Evolutionary conservation across 2,888 invertebrate genomes (phyloP).

Genomic region (Zootermopsis nevadensis): DNA sequence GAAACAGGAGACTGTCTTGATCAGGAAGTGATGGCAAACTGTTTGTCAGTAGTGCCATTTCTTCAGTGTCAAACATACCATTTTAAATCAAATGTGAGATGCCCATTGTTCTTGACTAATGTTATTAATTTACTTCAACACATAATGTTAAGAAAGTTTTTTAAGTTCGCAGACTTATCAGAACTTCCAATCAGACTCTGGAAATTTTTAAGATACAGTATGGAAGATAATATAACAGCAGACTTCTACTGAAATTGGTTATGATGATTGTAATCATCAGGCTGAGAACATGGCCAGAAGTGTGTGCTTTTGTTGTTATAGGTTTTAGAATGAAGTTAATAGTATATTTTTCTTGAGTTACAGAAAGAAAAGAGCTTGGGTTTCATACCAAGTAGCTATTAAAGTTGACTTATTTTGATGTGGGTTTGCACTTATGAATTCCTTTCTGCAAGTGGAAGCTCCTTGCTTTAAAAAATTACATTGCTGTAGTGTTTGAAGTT

Average conservation of each 20-base stretch:
- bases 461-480: too few species aligned
- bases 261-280: too few species aligned
- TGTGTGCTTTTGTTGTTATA: too few species aligned
- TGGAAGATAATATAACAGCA: not conserved
- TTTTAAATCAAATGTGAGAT: not conserved
- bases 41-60: not conserved
- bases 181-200: not conserved
- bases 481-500: too few species aligned
- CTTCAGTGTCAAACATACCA: not conserved
- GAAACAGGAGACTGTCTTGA: not conserved
- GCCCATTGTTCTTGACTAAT: not conserved
- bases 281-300: too few species aligned
- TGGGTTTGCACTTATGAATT: too few species aligned
- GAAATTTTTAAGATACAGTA: not conserved
- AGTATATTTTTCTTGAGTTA: too few species aligned
- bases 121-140: not conserved
- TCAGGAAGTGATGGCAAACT: constrained; percentile 1
- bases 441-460: too few species aligned
- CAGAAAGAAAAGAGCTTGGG: too few species aligned
- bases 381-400: too few species aligned
- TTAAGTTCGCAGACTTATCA: not conserved
- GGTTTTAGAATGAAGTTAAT: too few species aligned
- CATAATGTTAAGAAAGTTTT: not conserved
- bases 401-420: too few species aligned
- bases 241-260: not conserved